Percentiles rank a stretch among this genome's conserved stretches.
Evolutionary conservation across 2,888 invertebrate species (phyloP).

Genomic region (Dasypogon diadema): DNA sequence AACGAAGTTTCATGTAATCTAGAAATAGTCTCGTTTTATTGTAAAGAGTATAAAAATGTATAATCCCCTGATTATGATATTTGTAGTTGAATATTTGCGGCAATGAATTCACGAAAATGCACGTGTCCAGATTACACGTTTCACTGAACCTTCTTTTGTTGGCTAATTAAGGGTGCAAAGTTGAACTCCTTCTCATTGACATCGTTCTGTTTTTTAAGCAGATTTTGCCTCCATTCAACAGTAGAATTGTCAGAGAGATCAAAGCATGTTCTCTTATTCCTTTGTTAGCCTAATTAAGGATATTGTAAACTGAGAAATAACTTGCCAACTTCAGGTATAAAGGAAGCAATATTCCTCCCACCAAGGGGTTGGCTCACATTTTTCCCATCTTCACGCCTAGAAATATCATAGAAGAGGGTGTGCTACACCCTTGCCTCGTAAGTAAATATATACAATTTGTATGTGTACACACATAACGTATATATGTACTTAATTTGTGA

Average conservation of each 20-base stretch:
- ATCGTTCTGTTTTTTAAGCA: background rate
- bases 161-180: conserved; percentile 50
- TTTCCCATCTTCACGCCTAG: conserved; percentile 17
- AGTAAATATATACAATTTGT: background rate
- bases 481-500: background rate
- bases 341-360: background rate
- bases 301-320: conserved; percentile 31
- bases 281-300: conserved; percentile 41
- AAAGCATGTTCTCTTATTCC: conserved; percentile 28
- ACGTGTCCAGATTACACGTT: conserved; percentile 55
- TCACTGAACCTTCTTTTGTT: conserved; percentile 53
- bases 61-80: too few species aligned
- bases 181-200: background rate
- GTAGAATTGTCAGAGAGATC: conserved; percentile 29
- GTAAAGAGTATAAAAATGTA: too few species aligned
- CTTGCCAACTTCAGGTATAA: conserved; percentile 1
- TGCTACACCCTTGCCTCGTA: conserved; percentile 2
- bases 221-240: conserved; percentile 28
- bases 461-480: background rate
- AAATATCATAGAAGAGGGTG: background rate
- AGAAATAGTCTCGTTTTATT: too few species aligned
- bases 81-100: too few species aligned
- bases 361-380: background rate
- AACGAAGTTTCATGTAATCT: too few species aligned
- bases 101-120: background rate